Conservation (phyloP, 2,113 vertebrate species). For the Myotis brandtii region DNA sequence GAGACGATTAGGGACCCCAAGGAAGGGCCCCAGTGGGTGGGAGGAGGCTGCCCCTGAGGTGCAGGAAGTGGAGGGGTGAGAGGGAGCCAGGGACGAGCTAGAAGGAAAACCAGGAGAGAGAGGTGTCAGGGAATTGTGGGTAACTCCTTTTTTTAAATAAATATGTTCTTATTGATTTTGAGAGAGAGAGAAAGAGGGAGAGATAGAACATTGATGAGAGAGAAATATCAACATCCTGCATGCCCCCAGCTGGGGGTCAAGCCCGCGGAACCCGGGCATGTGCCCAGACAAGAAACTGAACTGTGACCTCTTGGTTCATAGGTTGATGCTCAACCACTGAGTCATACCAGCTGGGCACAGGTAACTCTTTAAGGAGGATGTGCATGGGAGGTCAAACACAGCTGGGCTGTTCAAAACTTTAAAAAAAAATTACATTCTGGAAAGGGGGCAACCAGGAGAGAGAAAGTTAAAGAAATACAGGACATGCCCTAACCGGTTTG, state of each 20-base stretch:
- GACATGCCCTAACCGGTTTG: too few relatives aligned
- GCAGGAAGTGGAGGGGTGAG: not conserved
- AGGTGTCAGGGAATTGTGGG: not conserved
- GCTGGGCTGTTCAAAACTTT: not conserved
- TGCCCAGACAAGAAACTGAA: not conserved
- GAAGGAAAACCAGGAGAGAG: not conserved
- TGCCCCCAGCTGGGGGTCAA: not conserved
- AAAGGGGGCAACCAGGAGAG: not conserved
- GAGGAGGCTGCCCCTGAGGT: not conserved
- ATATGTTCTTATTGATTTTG: too few relatives aligned
- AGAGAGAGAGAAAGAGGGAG: too few relatives aligned
- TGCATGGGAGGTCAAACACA: not conserved
- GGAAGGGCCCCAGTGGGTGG: not conserved
- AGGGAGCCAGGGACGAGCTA: too few relatives aligned
- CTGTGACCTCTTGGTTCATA: too few relatives aligned
- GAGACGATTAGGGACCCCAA: not conserved
- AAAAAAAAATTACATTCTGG: not conserved
- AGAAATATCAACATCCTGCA: too few relatives aligned
- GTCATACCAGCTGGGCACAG: not conserved
- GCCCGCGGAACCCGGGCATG: not conserved
- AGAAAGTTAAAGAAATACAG: not conserved
- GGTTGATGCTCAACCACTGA: too few relatives aligned
- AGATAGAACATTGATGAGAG: not conserved
- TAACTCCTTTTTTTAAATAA: too few relatives aligned
- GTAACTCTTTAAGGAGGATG: not conserved